Evolutionary conservation across 2,113 vertebrate species (phyloP), one percentile per base, ranked within the genome.

Genomic region (Columba janthina): DNA sequence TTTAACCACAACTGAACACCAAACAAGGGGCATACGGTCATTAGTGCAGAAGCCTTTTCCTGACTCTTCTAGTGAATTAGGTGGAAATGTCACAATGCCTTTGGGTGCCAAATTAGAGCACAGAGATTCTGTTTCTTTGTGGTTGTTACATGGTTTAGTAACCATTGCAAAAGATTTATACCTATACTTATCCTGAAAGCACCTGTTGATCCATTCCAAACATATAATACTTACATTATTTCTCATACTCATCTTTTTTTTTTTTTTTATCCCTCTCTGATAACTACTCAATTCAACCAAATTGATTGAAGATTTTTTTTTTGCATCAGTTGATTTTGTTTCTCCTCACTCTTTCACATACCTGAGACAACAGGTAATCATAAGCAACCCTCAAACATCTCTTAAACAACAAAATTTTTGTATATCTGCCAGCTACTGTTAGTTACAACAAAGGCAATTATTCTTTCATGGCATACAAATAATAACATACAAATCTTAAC

Each of bases 151-250:
- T 44, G 38, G 17, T 40, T 86, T 90, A 81, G 17, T 54, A 88
- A 85, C 58, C 15, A 67, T 89, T 95, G 57, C 60, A 75, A 94
- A 94, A 91, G 22, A 81, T 86, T 94, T 67, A 75, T 88, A 88
- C 29, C 51, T 86, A 9, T 65, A 65, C 26, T 90, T 92, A 71
- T 20, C 67, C 40, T 86, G 69, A 93, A 93, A 86, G 38, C 18
- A 64, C 71, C 48, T 95, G 24, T 94, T 95, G 67, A 64, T 90
- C 53, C 67, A 84, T 69, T 93, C 32, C 72, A 84, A 67, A 48
- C 24, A 50, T 61, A 75, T 14, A 96, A 88, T 62, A 71, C 11
- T 46, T 80, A 12, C 0, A 0, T 22, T 85, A 14, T 80, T 94
- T 91, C 64, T 73, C 44, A 56, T 19, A 54, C 10, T 51, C 38